Conservation (phyloP, 2,113 vertebrate genomes). For the Polyodon spathula region DNA sequence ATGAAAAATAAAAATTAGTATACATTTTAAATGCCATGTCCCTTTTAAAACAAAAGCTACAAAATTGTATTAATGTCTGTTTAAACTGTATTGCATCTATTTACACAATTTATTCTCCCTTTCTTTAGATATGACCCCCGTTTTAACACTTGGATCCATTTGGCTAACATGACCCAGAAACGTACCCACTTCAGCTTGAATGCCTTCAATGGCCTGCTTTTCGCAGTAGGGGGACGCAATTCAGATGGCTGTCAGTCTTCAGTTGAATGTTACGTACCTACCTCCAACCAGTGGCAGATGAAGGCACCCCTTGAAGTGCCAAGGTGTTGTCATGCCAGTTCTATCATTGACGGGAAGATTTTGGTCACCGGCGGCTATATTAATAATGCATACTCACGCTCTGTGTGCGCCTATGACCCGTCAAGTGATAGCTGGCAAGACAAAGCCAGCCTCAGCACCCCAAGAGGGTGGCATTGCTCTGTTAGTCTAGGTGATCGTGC, state of each 20-base stretch:
- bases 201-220: constrained; percentile 84
- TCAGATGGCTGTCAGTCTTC: constrained; percentile 81
- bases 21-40: too few species aligned
- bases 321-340: constrained; percentile 86
- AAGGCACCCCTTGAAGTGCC: constrained; percentile 82
- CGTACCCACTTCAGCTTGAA: constrained; percentile 97
- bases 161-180: constrained; percentile 84
- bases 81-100: too few species aligned
- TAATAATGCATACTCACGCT: constrained; percentile 83
- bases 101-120: background rate
- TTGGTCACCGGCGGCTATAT: constrained; percentile 90
- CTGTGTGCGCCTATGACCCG: constrained; percentile 81
- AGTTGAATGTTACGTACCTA: constrained; percentile 86
- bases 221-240: constrained; percentile 84
- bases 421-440: constrained; percentile 87
- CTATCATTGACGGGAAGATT: constrained; percentile 78
- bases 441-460: constrained; percentile 76
- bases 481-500: constrained; percentile 75
- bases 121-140: constrained; percentile 82
- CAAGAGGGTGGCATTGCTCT: constrained; percentile 88
- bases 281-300: constrained; percentile 90
- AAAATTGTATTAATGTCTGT: too few species aligned
- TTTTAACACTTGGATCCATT: constrained; percentile 91
- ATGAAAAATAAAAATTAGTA: background rate
- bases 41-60: too few species aligned